phyloP scores from a whole-genome alignment of 1,140 invertebrate genomes.

The Protaetia brevitarsis region DNA sequence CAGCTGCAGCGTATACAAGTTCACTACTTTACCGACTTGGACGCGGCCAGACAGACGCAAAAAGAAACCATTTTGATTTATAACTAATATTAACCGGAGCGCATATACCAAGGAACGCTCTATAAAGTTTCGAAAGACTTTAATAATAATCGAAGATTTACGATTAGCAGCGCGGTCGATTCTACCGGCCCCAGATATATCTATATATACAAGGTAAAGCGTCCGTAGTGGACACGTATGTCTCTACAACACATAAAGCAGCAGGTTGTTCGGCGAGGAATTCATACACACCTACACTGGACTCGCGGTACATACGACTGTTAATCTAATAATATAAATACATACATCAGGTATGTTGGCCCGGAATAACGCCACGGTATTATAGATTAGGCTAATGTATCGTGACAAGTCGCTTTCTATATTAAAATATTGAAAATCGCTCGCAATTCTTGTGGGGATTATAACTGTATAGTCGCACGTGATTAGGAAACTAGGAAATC shows the following conservation, averaged over 20 bases:
- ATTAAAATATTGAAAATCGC: background rate
- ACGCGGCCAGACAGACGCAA: background rate
- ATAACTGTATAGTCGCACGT: background rate
- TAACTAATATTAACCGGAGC: background rate
- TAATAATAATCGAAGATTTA: conserved; percentile 16
- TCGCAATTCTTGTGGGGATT: background rate
- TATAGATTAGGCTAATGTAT: too few species aligned
- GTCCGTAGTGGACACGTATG: too few species aligned
- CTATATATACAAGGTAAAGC: too few species aligned
- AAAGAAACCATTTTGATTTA: background rate
- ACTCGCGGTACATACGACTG: background rate
- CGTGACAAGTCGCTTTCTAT: background rate
- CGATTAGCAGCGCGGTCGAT: background rate
- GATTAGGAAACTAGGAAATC: too few species aligned
- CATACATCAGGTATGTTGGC: background rate
- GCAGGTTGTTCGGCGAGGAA: background rate
- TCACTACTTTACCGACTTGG: background rate
- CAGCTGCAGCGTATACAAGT: too few species aligned
- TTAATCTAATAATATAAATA: background rate
- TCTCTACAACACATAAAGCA: background rate
- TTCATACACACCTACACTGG: background rate
- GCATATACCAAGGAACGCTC: background rate
- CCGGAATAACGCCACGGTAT: too few species aligned
- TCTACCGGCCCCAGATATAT: too few species aligned
- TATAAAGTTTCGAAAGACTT: conserved; percentile 17